phyloP scores from a whole-genome alignment of 2,113 vertebrate species.

The Nothocercus julius region DNA sequence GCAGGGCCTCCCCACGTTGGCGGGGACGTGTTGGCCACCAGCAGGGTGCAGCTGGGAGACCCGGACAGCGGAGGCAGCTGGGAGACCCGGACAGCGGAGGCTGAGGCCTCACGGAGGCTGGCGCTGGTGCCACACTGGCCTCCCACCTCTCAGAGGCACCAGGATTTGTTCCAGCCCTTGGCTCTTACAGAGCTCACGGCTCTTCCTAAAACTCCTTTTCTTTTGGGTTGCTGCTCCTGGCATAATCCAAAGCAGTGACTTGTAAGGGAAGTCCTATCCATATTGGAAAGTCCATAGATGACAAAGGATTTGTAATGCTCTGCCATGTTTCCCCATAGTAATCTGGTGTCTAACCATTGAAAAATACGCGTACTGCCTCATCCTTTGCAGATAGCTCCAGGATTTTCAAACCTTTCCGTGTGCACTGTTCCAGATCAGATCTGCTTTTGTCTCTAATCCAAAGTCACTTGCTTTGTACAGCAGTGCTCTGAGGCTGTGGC shows the following conservation, averaged over 20 bases:
- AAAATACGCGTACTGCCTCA: background rate
- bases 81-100: too few relatives aligned
- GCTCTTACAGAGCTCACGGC: background rate
- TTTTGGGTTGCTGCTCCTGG: background rate
- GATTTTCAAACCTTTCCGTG: background rate
- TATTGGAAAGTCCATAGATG: background rate
- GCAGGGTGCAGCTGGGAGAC: too few relatives aligned
- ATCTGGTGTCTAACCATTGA: background rate
- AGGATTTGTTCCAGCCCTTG: background rate
- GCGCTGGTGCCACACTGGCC: background rate
- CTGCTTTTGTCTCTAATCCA: background rate
- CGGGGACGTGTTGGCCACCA: background rate
- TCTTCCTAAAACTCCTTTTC: background rate
- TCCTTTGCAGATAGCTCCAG: background rate
- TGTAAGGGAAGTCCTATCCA: background rate
- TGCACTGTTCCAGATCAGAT: background rate
- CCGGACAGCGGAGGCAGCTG: too few relatives aligned
- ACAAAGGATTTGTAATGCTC: background rate
- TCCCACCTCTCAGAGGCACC: fast-evolving
- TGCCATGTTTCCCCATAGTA: background rate
- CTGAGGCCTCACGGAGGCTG: background rate
- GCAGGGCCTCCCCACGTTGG: background rate
- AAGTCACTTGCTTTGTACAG: background rate
- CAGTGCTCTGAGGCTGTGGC: background rate
- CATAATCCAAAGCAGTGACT: background rate